These are phyloP conservation scores for Lepidocolaptes lacrymiger DNA, from an alignment of 2,797 vertebrate species.

Conservation along the genomic window DNA sequence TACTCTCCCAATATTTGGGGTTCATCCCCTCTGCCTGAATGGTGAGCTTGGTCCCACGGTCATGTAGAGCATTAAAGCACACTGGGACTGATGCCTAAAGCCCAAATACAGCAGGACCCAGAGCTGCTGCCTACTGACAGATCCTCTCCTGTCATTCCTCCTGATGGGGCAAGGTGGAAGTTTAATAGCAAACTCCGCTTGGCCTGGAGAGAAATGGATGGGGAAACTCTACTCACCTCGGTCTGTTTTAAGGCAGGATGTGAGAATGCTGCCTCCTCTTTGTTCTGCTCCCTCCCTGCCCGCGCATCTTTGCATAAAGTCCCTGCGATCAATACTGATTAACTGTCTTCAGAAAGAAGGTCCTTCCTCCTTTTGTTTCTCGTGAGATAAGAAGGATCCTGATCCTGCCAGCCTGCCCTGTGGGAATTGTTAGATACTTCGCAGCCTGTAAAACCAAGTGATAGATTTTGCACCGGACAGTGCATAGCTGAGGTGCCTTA, in stretches of 20 bases:
- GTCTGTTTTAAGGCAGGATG: neutral
- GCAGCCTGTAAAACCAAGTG: neutral
- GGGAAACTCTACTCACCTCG: neutral
- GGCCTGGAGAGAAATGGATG: neutral
- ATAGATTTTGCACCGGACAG: neutral
- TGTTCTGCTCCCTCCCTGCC: neutral
- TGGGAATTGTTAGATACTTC: neutral
- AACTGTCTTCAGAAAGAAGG: neutral
- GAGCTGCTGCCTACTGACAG: neutral
- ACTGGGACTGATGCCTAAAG: neutral
- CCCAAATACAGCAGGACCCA: neutral
- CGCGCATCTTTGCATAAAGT: neutral
- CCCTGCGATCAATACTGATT: neutral
- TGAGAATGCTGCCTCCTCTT: neutral
- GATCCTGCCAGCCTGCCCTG: neutral
- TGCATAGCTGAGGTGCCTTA: neutral
- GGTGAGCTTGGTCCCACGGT: neutral
- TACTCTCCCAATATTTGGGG: neutral
- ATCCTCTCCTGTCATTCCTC: neutral
- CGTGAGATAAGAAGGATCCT: neutral
- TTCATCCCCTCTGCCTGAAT: neutral
- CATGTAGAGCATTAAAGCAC: fast-evolving
- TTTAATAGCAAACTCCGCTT: neutral
- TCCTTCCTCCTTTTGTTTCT: slow-evolving; percentile 26
- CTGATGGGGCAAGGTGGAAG: neutral